Evolutionary conservation across 2,113 vertebrate genomes (phyloP).

Genomic region (Pionites leucogaster): DNA sequence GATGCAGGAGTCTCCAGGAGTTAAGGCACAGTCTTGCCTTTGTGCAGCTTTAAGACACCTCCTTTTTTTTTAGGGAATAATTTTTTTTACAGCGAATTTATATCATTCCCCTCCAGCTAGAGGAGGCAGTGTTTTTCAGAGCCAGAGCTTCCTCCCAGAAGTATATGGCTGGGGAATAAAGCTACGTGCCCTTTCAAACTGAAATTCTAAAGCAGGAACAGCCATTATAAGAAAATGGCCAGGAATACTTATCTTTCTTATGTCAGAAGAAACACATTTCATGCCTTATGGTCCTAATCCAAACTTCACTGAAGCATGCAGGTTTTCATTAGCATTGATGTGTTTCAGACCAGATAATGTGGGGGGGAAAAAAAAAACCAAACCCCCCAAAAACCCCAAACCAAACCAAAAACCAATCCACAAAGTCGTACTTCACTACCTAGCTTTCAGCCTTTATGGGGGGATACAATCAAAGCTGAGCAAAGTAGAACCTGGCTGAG

Average conservation of each 20-base stretch:
- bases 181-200: neutral
- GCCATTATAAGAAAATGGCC: neutral
- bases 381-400: accelerated
- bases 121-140: neutral
- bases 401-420: neutral
- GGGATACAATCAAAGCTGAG: neutral
- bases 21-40: neutral
- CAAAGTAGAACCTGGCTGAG: neutral
- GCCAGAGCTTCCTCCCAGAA: neutral
- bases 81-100: neutral
- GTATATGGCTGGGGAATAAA: neutral
- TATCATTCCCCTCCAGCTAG: neutral
- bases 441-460: neutral
- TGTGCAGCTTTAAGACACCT: neutral
- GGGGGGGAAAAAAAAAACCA: neutral
- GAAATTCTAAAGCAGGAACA: neutral
- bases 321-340: neutral
- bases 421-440: neutral
- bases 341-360: neutral
- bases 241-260: neutral
- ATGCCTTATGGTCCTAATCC: neutral
- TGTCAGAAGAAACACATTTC: neutral
- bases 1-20: neutral
- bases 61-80: neutral
- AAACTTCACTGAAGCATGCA: neutral